Evolutionary conservation across 2,888 invertebrate genomes (phyloP).

Genomic region (Iselma pallidipennis): DNA sequence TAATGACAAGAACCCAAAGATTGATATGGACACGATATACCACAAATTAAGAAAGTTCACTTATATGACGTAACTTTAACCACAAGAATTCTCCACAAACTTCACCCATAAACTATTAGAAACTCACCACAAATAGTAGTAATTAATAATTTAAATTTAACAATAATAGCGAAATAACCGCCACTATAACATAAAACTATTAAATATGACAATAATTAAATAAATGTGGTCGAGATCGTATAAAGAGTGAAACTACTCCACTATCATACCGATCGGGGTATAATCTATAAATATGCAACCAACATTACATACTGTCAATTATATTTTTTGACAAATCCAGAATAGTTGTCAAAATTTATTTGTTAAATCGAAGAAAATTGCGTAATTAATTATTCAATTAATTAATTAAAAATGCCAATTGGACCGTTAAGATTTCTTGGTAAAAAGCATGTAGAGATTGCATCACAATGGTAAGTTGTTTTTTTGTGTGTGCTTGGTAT

Average conservation of each 20-base stretch:
- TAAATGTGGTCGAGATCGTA: no score
- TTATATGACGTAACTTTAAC: no score
- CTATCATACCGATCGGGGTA: not conserved
- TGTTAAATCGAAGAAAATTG: not conserved
- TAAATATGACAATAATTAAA: no score
- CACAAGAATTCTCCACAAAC: no score
- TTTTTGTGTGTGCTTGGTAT: slow-evolving; percentile 39
- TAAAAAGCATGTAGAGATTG: slow-evolving; percentile 65
- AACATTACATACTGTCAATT: not conserved
- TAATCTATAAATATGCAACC: not conserved
- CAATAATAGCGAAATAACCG: no score
- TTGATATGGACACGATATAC: no score
- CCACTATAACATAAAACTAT: no score
- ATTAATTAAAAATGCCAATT: slow-evolving; percentile 21
- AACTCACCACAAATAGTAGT: no score
- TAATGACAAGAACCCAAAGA: no score
- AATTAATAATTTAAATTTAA: no score
- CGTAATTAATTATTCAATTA: not conserved
- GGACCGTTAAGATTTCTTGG: slow-evolving; percentile 54
- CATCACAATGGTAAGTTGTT: slow-evolving; percentile 54
- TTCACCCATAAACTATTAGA: no score
- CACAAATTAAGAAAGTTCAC: no score
- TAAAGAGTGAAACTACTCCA: not conserved
- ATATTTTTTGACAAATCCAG: not conserved
- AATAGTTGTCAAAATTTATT: not conserved